phyloP scores from a whole-genome alignment of 2,888 invertebrate genomes.

The Hydriomena furcata region DNA sequence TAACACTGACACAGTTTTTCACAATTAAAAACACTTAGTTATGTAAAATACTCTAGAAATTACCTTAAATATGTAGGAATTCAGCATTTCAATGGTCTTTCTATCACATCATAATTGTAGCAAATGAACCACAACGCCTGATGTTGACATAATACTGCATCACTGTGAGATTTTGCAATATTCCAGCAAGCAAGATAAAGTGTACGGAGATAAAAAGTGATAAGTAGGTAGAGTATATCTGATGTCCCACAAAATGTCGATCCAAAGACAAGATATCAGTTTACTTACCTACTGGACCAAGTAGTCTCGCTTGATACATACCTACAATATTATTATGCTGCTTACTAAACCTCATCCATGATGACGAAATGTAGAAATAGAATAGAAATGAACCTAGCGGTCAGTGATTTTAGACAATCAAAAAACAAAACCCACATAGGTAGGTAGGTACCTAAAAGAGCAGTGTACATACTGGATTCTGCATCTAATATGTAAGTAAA shows the following conservation, averaged over 20 bases:
- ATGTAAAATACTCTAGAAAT: not conserved
- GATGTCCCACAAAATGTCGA: conserved; percentile 52
- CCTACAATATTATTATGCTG: no score
- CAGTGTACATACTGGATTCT: no score
- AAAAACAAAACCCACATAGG: no score
- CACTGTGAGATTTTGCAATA: conserved; percentile 51
- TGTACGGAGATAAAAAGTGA: conserved; percentile 55
- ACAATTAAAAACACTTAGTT: no score
- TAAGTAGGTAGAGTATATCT: conserved; percentile 39
- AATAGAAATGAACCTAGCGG: no score
- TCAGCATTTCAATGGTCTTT: conserved; percentile 11
- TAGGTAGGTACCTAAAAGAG: no score
- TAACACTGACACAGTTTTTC: no score
- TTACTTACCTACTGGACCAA: conserved; percentile 47
- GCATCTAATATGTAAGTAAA: no score
- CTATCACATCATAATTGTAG: conserved; percentile 10
- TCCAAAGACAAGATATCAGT: conserved; percentile 54
- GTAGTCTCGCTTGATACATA: not conserved
- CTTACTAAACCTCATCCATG: conserved; percentile 4
- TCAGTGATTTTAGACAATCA: no score
- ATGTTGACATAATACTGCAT: conserved; percentile 41
- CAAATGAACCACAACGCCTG: conserved; percentile 3
- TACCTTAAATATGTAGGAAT: conserved; percentile 5
- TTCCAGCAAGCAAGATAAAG: conserved; percentile 50
- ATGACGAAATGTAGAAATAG: conserved; percentile 3